Evolutionary conservation across 2,797 vertebrate species (phyloP), one percentile per base, ranked within the genome.

Genomic region (Adelosebastes latens): DNA sequence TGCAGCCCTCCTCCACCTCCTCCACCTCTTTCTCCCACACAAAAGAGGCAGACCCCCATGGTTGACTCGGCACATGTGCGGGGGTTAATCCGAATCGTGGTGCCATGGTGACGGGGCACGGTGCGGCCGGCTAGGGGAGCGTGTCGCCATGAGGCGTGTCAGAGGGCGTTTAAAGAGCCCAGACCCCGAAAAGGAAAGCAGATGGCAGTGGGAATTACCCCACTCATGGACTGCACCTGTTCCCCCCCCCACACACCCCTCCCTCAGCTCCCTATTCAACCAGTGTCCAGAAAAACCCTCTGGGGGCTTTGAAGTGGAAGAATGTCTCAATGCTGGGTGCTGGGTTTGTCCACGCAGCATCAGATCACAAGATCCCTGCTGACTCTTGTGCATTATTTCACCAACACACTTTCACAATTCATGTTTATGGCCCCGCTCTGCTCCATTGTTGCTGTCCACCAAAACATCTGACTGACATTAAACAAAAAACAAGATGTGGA

Each of bases 41-140:
- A 96, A 96, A 88, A 89, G 95, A 92, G 61, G 68, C 89, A 89
- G 89, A 80, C 88, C 93, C 93, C 93, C 88, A 77, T 68, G 80
- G 90, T 90, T 95, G 93, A 96, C 92, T 93, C 89, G 87, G 93
- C 95, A 96, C 95, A 96, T 96, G 95, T 95, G 94, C 85, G 7
- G 91, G 88, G 94, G 94, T 95, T 94, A 94, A 94, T 94, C 91
- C 81, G 79, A 93, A 91, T 88, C 73, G 66, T 63, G 92, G 92
- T 90, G 87, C 93, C 96, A 96, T 96, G 93, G 96, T 62, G 91
- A 96, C 92, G 70, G 89, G 88, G 88, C 91, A 87, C 55, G 75
- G 87, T 56, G 84, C 34, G 74, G 83, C 89, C 71, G 72, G 73
- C 88, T 67, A 55, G 75, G 86, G 92, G 93, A 94, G 93, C 77